Evolutionary conservation across 1,140 invertebrate genomes (phyloP), one percentile per base, ranked within the genome.

Genomic region (Paracyclopina nana): DNA sequence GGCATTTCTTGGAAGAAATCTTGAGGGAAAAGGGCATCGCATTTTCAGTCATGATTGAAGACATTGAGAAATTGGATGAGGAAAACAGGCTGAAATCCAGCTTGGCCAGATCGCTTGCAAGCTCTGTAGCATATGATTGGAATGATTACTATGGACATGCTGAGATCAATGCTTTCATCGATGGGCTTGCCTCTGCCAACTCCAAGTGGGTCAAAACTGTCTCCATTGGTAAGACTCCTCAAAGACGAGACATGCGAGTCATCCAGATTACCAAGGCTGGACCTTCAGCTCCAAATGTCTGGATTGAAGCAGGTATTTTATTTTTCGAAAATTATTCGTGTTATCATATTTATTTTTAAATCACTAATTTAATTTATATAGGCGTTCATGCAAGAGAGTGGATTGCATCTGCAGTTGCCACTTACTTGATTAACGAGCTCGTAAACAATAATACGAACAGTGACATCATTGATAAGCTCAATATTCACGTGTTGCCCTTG

Each of bases 381-480:
- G 48, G 48, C 11, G 38, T 50, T 9, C 48, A 50, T 24, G 48
- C 48, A 8, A n/a, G 48, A 20, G 48, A 50, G 38, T 50, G 48
- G 48, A 50, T 50, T 50, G 26, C 29, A 40, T 31, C 48, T 30
- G 28, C 48, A 8, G 16, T 44, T 14, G 42, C 24, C 16, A 44
- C 42, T 20, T 44, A 44, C 24, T 12, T 24, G 4, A 44, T 44
- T 28, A 78, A 79, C 58, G 76, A 84, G 60, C 64, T 44, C 3
- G n/a, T 44, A n/a, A 22, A 44, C n/a, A 25, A 20, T 2, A 44
- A 24, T 5, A 24, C 16, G n/a, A 44, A 44, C 24, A 12, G n/a
- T 5, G n/a, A 44, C 3, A 18, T 18, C 24, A 18, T 90, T 42
- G 74, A 77, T 31, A 71, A 74, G 46, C 75, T 78, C 52, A 82